These are phyloP conservation scores for Galendromus occidentalis DNA, from an alignment of 1,140 invertebrate genomes.

Conservation along the genomic window DNA sequence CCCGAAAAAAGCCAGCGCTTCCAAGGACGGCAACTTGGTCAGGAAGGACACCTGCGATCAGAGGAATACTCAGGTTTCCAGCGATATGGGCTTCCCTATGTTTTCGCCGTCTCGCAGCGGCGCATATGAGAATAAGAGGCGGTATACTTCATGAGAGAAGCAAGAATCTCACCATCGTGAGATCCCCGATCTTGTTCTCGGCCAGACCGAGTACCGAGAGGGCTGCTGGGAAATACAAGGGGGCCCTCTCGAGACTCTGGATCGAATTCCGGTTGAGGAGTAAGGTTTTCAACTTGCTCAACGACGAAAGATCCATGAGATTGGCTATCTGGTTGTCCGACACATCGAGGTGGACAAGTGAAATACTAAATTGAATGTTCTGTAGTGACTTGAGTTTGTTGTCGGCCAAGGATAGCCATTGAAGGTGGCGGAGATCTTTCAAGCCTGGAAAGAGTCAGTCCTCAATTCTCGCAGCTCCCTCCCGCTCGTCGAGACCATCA, in stretches of 20 bases:
- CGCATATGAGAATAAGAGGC: neutral
- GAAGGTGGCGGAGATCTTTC: slow-evolving; percentile 55
- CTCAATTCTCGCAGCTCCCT: no score
- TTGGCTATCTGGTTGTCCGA: slow-evolving; percentile 68
- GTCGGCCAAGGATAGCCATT: slow-evolving; percentile 47
- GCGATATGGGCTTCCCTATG: neutral
- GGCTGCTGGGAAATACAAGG: slow-evolving; percentile 52
- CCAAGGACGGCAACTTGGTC: slow-evolving; percentile 45
- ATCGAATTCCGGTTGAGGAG: slow-evolving; percentile 67
- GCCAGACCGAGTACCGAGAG: slow-evolving; percentile 54
- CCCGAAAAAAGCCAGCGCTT: slow-evolving; percentile 57
- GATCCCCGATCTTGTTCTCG: slow-evolving; percentile 59
- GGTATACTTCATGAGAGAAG: no score
- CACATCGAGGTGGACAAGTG: slow-evolving; percentile 59
- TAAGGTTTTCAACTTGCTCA: slow-evolving; percentile 59
- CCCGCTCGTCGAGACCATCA: slow-evolving; percentile 1
- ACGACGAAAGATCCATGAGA: slow-evolving; percentile 57
- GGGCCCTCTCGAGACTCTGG: slow-evolving; percentile 52
- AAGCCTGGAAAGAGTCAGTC: slow-evolving; percentile 31
- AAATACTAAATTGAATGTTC: slow-evolving; percentile 54
- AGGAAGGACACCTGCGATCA: slow-evolving; percentile 48
- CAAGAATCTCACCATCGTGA: slow-evolving; percentile 39
- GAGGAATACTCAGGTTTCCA: neutral
- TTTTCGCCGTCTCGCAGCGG: neutral
- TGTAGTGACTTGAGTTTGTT: slow-evolving; percentile 63